Evolutionary conservation across 2,797 vertebrate species (phyloP), one percentile per base, ranked within the genome.

Genomic region (Chaunax sp.): DNA sequence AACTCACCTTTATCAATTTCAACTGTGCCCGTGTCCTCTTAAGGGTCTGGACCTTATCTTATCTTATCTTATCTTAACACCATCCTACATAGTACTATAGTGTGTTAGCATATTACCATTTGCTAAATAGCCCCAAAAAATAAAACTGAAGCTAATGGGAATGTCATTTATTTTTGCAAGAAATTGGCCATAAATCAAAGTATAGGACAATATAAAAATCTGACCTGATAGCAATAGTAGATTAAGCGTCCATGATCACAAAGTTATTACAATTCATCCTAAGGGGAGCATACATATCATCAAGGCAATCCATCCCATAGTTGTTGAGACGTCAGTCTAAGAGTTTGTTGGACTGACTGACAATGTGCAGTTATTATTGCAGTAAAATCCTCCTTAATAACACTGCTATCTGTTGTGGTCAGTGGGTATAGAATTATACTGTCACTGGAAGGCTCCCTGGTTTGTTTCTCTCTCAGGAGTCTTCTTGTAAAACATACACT

Each of bases 381-480:
- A 9, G 28, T 30, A 30, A 9, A 30, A 43, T 30, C 12, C 18
- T 41, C 7, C 23, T 56, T n/a, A n/a, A n/a, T n/a, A n/a, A n/a
- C n/a, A 35, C 3, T 35, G 28, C 2, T 2, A 30, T 30, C 28
- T 30, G 13, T 16, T 45, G 35, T 43, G 26, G 52, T 41, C 4
- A 5, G 0, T 22, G 33, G 43, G 20, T 20, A 16, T 0, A 3
- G 3, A 66, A 38, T 18, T 38, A 13, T 28, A 46, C 40, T 38
- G 35, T 46, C 49, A 35, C 37, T 37, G 44, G 25, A 16, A 33
- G 18, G n/a, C 16, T 18, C 57, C 5, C 30, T 28, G 19, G 1
- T 67, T 64, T 40, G 51, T 66, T 77, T 66, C 37, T 72, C 53
- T 64, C 54, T 28, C 2, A 20, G 50, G 41, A 23, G 6, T 61